Base-by-base conservation (phyloP, 2,113 vertebrate genomes). In the Todiramphus saurophagus region DNA sequence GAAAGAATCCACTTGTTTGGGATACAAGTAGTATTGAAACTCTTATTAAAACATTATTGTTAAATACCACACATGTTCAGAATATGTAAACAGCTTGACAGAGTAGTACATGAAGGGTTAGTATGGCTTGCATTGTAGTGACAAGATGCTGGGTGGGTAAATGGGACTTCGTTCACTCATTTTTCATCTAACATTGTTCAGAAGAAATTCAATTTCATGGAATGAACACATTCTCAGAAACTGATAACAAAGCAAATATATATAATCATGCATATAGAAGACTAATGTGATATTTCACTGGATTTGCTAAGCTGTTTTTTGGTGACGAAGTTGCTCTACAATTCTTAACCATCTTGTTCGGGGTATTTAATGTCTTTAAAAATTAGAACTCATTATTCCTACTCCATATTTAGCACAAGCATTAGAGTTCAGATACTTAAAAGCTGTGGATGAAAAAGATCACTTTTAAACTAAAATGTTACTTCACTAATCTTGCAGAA, bases 361-460 rank as follows among this genome's bases (percentile, higher is more conserved):
- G 27, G 46, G 43, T 93, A 95, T 80, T 93, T 92, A 96, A 80
- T 87, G 43, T 74, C 76, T 95, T 94, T 89, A 94, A 82, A 94
- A 94, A 89, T 93, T 92, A 91, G 95, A 94, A 69, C 59, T 85
- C 58, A 62, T 95, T 96, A 94, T 93, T 95, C 48, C 46, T 69
- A 46, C 79, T 97, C 92, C 83, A 77, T 81, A 84, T 87, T 91
- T 88, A 91, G 91, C 81, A 75, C 23, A 79, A 85, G 16, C 20
- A 46, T 76, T 80, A 72, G 62, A 94, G 67, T 92, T 94, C 79
- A 96, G 74, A 70, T 51, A 91, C 41, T 80, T 67, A 94, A 92
- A 93, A 7, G 1, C n/a, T 64, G 33, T 73, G 59, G 70, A 83
- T 50, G 62, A 92, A 93, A 89, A 94, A 85, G 69, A 91, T 78